A percentile compares a stretch with the other conserved stretches of the same genome.
phyloP scores from a whole-genome alignment of 1,140 invertebrate species.

The Drosophila sp. region DNA sequence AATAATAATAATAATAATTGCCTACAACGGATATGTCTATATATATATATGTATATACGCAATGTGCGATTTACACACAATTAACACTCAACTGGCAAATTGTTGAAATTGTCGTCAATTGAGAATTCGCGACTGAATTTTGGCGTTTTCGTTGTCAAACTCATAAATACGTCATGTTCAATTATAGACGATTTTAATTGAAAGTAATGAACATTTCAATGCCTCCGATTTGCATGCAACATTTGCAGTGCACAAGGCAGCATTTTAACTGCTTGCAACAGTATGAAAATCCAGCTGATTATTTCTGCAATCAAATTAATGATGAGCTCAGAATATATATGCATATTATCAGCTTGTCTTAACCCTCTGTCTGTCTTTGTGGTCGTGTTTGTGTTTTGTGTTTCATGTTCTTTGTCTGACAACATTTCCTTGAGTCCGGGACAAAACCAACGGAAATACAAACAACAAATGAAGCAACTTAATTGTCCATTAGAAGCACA shows the following conservation, averaged over 20 bases:
- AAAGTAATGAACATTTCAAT: conserved; percentile 71
- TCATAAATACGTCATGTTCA: conserved; percentile 82
- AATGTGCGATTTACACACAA: conserved; percentile 38
- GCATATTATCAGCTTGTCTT: not conserved
- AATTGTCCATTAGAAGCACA: conserved; percentile 39
- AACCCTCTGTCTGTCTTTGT: not conserved
- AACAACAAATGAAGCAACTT: conserved; percentile 24
- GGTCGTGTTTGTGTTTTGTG: conserved; percentile 2
- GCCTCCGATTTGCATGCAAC: not conserved
- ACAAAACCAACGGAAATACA: conserved; percentile 3
- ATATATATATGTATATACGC: conserved; percentile 1
- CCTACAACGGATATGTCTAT: conserved; percentile 9
- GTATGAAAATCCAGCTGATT: not conserved
- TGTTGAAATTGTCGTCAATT: conserved; percentile 7
- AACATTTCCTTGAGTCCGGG: conserved; percentile 4
- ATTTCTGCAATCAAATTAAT: not conserved
- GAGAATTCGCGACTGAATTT: conserved; percentile 3
- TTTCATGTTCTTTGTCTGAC: conserved; percentile 7
- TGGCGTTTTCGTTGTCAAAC: conserved; percentile 54
- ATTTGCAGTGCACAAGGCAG: conserved; percentile 10
- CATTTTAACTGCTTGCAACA: no score
- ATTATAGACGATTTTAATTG: conserved; percentile 70
- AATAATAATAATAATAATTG: conserved; percentile 4
- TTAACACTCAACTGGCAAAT: conserved; percentile 22
- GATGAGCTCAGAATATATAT: no score